A percentile compares a stretch with the other conserved stretches of the same genome.
phyloP scores from a whole-genome alignment of 2,888 invertebrate species.

The Trachelus tabidus region DNA sequence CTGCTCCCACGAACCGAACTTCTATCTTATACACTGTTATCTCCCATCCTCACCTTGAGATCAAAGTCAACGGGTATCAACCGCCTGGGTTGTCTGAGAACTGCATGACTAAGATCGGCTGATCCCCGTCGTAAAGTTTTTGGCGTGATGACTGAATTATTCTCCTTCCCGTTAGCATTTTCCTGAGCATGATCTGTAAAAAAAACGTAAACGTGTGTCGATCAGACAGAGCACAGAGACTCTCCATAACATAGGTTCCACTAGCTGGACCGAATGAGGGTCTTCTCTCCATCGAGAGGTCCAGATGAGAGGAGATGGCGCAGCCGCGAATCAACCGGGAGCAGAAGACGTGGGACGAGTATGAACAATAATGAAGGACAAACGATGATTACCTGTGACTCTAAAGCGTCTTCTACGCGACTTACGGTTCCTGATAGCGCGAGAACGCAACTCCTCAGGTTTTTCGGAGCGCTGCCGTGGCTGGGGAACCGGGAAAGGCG shows the following conservation, averaged over 20 bases:
- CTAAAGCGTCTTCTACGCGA: slow-evolving; percentile 61
- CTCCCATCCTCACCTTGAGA: slow-evolving; percentile 42
- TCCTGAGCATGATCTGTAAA: slow-evolving; percentile 40
- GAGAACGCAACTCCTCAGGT: slow-evolving; percentile 36
- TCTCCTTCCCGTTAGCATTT: slow-evolving; percentile 28
- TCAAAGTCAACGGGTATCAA: slow-evolving; percentile 61
- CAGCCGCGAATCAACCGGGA: neutral
- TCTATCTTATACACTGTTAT: neutral
- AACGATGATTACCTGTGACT: slow-evolving; percentile 57
- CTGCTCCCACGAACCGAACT: neutral
- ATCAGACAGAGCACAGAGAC: neutral
- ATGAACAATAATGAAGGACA: slow-evolving; percentile 2
- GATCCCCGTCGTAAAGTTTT: slow-evolving; percentile 38
- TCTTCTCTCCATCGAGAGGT: neutral
- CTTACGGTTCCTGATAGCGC: slow-evolving; percentile 58
- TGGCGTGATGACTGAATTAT: slow-evolving; percentile 21
- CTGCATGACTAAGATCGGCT: slow-evolving; percentile 9
- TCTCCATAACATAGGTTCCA: neutral
- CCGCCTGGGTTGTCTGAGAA: slow-evolving; percentile 42
- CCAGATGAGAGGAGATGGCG: slow-evolving; percentile 2
- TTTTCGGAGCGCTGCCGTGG: slow-evolving; percentile 49
- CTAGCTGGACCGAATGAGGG: neutral
- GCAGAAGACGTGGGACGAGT: neutral
- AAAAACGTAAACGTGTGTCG: neutral
- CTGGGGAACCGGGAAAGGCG: slow-evolving; percentile 46